phyloP scores from a whole-genome alignment of 2,113 vertebrate species.

The Chiloscyllium plagiosum region DNA sequence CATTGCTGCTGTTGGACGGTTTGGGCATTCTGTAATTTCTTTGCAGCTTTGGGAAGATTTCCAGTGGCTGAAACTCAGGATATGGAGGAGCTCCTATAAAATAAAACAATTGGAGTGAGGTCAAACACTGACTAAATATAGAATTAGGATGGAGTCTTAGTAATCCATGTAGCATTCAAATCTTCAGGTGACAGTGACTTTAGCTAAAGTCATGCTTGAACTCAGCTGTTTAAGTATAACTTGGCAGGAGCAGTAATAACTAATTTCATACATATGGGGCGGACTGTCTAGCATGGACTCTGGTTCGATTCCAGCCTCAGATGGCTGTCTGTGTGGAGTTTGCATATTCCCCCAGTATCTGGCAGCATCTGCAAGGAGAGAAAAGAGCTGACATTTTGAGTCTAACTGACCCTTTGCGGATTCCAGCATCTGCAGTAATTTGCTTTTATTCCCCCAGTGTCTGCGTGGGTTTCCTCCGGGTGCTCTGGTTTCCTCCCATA shows the following conservation, averaged over 20 bases:
- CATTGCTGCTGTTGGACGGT: slow-evolving; percentile 48
- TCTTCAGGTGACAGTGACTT: neutral
- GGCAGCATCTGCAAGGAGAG: no score
- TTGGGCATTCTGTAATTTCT: slow-evolving; percentile 51
- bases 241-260: neutral
- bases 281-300: no score
- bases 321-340: no score
- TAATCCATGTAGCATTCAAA: neutral
- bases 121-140: neutral
- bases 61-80: slow-evolving; percentile 52
- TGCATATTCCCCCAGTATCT: no score
- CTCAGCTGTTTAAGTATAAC: neutral
- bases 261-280: neutral
- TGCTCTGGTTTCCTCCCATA: no score
- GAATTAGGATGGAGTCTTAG: neutral
- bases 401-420: no score
- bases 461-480: no score
- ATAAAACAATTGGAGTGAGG: neutral
- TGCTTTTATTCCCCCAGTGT: no score
- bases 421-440: no score
- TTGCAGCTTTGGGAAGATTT: slow-evolving; percentile 49
- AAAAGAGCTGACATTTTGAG: no score
- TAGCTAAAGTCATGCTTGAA: neutral
- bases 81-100: slow-evolving; percentile 53
- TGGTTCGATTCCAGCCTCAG: no score